Percentiles rank a stretch among this genome's conserved stretches.
Evolutionary conservation across 2,113 vertebrate genomes (phyloP).

Genomic region (Regulus satrapa): DNA sequence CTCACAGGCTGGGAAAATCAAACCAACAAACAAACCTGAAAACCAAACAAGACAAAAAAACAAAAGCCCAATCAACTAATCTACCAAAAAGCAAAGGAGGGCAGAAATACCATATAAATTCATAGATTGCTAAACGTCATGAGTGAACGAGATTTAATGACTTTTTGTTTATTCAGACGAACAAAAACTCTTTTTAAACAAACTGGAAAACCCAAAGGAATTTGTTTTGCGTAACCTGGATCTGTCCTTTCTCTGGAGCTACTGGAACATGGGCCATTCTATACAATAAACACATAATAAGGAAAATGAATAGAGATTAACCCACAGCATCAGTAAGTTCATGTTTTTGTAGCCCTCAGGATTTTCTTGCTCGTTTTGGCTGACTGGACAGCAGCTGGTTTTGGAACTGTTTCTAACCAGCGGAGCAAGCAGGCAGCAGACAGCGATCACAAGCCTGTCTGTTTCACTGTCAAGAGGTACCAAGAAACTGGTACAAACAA

Average conservation of each 20-base stretch:
- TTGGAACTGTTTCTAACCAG: background rate
- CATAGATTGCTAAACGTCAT: background rate
- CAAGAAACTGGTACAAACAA: background rate
- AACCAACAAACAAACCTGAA: background rate
- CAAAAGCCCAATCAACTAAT: background rate
- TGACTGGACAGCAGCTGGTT: background rate
- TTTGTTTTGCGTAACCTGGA: background rate
- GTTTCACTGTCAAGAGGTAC: background rate
- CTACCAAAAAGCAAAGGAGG: background rate
- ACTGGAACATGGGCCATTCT: background rate
- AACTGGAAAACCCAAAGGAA: background rate
- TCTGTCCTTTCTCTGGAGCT: background rate
- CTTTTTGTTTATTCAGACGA: background rate
- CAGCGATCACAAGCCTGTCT: background rate
- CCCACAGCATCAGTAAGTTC: background rate
- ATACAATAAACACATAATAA: background rate
- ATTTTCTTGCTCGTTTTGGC: background rate
- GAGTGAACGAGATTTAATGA: background rate
- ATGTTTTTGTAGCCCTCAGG: background rate
- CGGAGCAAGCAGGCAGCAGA: background rate
- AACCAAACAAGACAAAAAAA: background rate
- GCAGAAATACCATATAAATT: background rate
- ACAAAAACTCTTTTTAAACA: background rate
- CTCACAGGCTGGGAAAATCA: background rate
- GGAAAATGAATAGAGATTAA: background rate